These are phyloP conservation scores for Euplagia quadripunctaria DNA, from an alignment of 2,888 invertebrate genomes.

Conservation along the genomic window DNA sequence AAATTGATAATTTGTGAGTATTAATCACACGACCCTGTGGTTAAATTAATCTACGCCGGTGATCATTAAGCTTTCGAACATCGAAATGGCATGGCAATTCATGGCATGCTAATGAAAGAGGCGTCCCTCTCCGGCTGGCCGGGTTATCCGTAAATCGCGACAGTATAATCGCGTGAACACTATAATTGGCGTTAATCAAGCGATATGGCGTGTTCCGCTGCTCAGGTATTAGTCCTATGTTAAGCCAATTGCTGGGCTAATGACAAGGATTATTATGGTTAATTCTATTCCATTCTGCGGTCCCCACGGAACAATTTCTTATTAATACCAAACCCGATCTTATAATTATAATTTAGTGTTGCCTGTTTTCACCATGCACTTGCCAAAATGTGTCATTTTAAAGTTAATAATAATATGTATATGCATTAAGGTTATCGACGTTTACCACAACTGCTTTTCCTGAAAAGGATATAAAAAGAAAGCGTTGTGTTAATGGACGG, in stretches of 20 bases:
- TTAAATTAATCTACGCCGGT: slow-evolving; percentile 65
- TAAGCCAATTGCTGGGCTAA: slow-evolving; percentile 62
- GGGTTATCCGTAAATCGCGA: slow-evolving; percentile 77
- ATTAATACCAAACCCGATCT: no score
- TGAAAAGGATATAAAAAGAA: background rate
- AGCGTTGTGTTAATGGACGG: background rate
- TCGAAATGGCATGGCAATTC: slow-evolving; percentile 73
- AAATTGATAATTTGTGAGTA: slow-evolving; percentile 64
- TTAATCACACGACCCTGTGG: slow-evolving; percentile 58
- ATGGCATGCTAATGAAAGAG: slow-evolving; percentile 74
- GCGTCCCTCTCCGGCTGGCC: slow-evolving; percentile 74
- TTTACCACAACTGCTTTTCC: background rate
- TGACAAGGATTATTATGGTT: slow-evolving; percentile 61
- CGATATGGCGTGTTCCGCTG: slow-evolving; percentile 71
- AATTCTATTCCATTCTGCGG: slow-evolving; percentile 41
- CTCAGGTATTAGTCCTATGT: slow-evolving; percentile 59
- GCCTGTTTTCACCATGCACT: no score
- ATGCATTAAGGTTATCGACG: no score
- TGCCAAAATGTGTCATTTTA: no score
- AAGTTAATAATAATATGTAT: no score
- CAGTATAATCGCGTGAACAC: slow-evolving; percentile 79
- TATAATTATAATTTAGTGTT: no score
- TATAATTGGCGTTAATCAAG: slow-evolving; percentile 82
- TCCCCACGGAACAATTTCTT: no score
- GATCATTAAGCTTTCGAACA: slow-evolving; percentile 70